Evolutionary conservation across 2,797 vertebrate genomes (phyloP), one percentile per base, ranked within the genome.

Genomic region (Tragelaphus eurycerus): DNA sequence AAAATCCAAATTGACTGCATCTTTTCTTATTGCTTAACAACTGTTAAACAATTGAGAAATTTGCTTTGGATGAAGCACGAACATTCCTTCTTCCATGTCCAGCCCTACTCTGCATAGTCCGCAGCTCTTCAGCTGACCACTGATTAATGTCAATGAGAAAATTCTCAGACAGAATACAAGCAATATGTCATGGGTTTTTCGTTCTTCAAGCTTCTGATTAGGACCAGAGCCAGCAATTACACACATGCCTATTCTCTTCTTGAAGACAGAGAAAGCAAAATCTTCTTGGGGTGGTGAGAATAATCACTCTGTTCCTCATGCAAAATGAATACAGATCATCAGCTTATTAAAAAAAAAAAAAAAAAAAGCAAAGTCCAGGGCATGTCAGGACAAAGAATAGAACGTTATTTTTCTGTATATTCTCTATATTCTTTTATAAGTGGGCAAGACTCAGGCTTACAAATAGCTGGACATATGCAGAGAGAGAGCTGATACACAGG

Each of bases 171-270:
- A 88, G 96, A 92, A 96, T 52, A 97, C 86, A 86, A 95, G 71
- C 95, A 97, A 71, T 50, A 48, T 93, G 93, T 86, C 94, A 86
- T 46, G 86, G 23, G 46, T 71, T 89, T 86, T 71, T 83, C n/a
- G 64, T 95, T 93, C 83, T 94, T 96, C 91, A 90, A 90, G 93
- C 93, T 97, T 97, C 96, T 97, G 89, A 95, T 92, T 94, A 96
- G 96, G 93, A 93, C 83, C n/a, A 89, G 81, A 90, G 93, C 96
- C 96, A 97, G 86, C 16, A 93, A 86, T 97, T 95, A 89, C 29
- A 90, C 29, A 90, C 62, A 64, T 31, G 34, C 25, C 71, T 89
- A 43, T 90, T 97, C 74, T 85, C 38, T 55, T 81, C 52, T 46
- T 31, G 78, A 95, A 95, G 88, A 96, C 67, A 90, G 89, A 92